A percentile compares a stretch with the other conserved stretches of the same genome.
Evolutionary conservation across 2,113 vertebrate species (phyloP).

Genomic region (Salvelinus alpinus): DNA sequence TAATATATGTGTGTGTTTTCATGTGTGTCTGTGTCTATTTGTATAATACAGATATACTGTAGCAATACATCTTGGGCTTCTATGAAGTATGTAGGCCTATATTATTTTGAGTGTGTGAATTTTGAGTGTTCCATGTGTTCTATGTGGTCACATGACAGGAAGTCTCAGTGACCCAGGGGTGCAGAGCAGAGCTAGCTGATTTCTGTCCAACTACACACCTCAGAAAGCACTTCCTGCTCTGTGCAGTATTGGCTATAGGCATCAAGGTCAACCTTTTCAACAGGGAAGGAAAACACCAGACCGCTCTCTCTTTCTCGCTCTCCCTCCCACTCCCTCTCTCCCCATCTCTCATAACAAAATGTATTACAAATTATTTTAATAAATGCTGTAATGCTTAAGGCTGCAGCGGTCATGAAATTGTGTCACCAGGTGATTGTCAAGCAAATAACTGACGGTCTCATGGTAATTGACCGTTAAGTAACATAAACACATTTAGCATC

Average conservation of each 20-base stretch:
- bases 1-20: neutral
- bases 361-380: too few species aligned
- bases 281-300: neutral
- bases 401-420: too few species aligned
- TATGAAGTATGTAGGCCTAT: neutral
- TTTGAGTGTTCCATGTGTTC: neutral
- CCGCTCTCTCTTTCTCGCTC: neutral
- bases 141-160: neutral
- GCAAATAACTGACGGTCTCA: too few species aligned
- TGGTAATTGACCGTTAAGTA: too few species aligned
- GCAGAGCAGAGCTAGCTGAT: too few species aligned
- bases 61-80: neutral
- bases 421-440: too few species aligned
- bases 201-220: neutral
- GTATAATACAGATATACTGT: neutral
- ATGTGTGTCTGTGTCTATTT: neutral
- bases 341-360: too few species aligned
- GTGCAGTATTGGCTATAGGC: slow-evolving; percentile 26
- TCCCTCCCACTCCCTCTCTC: neutral
- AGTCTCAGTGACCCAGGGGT: too few species aligned
- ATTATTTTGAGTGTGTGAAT: neutral
- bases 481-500: too few species aligned
- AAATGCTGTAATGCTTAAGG: too few species aligned
- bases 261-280: slow-evolving; percentile 11
- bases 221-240: slow-evolving; percentile 8